phyloP scores from a whole-genome alignment of 2,113 vertebrate species.

The Paramormyrops kingsleyae region DNA sequence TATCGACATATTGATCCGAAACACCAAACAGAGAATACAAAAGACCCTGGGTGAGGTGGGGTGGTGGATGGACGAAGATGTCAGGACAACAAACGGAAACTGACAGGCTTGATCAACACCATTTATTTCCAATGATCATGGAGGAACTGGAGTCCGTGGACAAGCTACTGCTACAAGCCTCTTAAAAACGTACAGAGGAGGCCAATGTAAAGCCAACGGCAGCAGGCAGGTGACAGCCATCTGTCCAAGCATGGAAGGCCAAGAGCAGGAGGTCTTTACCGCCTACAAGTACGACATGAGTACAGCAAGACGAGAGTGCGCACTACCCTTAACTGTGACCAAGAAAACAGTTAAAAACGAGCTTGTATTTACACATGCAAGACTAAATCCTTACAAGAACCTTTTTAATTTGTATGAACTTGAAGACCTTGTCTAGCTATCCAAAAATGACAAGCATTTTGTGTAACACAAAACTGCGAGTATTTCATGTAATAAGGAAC shows the following conservation, averaged over 20 bases:
- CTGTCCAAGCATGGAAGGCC: background rate
- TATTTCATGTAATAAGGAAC: background rate
- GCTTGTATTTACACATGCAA: conserved; percentile 2
- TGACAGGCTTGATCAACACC: background rate
- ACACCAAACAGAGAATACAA: background rate
- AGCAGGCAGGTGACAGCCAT: background rate
- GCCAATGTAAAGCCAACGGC: background rate
- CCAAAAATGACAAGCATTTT: background rate
- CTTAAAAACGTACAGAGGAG: background rate
- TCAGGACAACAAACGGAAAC: background rate
- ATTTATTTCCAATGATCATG: background rate
- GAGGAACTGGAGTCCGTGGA: background rate
- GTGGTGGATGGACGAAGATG: background rate
- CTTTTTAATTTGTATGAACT: background rate
- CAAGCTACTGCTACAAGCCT: background rate
- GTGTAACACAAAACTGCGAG: background rate
- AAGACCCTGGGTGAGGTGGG: background rate
- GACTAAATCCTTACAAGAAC: background rate
- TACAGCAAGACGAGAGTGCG: background rate
- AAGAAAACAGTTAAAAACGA: background rate
- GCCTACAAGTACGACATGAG: background rate
- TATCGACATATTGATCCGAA: background rate
- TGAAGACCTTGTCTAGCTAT: background rate
- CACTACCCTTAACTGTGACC: background rate
- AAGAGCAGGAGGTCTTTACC: background rate